These are phyloP conservation scores for Gymnopithys bicolor DNA, from an alignment of 2,797 vertebrate genomes.

Conservation along the genomic window DNA sequence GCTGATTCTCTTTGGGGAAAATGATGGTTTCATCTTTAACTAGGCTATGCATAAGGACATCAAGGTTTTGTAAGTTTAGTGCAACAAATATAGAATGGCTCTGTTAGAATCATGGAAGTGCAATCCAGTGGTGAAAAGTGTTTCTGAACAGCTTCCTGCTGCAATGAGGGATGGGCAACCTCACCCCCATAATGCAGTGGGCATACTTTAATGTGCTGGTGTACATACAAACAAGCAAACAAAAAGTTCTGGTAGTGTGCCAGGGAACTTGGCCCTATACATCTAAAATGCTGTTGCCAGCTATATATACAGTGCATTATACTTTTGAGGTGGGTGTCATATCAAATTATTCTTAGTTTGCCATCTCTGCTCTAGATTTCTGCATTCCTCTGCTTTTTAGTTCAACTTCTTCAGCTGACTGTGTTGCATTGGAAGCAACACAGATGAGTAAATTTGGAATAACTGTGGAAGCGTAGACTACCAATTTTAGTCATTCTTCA, in stretches of 20 bases:
- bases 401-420: neutral
- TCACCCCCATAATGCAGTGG: rapidly evolving
- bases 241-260: neutral
- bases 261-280: neutral
- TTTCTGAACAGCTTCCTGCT: neutral
- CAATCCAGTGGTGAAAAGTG: neutral
- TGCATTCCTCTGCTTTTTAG: neutral
- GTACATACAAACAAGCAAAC: neutral
- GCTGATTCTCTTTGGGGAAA: neutral
- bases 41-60: neutral
- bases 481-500: conserved; percentile 6
- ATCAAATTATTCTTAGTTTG: neutral
- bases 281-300: neutral
- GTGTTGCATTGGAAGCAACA: neutral
- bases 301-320: neutral
- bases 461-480: neutral
- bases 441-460: neutral
- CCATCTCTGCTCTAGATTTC: neutral
- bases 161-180: neutral
- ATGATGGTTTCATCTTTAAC: neutral
- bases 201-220: neutral
- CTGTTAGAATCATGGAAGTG: neutral
- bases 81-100: neutral
- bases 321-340: neutral
- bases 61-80: neutral